Evolutionary conservation across 2,797 vertebrate genomes (phyloP), one percentile per base, ranked within the genome.

Genomic region (Tamandua tetradactyla): DNA sequence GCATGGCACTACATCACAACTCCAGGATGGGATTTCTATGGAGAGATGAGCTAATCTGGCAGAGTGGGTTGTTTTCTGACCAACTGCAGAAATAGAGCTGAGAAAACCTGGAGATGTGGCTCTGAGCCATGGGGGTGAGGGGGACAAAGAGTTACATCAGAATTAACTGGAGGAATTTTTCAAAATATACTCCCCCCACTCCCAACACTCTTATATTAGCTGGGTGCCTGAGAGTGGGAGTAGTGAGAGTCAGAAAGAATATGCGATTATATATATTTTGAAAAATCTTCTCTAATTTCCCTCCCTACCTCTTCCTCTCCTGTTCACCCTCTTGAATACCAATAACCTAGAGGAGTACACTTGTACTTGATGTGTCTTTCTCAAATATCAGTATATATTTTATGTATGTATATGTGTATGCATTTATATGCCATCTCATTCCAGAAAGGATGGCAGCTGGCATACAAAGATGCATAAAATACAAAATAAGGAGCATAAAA

Each of bases 391-490:
- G 78, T 52, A 61, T 89, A 62, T 83, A 94, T 89, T 94, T 91
- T 91, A 81, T 93, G 62, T 91, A 78, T 95, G 91, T 42, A 62
- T 92, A 44, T 91, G 89, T 78, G 37, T 86, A 89, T 83, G 52
- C 44, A 94, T 93, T 90, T 96, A 76, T 95, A 95, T 94, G 68
- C 66, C 76, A 85, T 79, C 68, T 91, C 72, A 68, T 89, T 95
- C 87, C 78, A 95, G 84, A 95, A 93, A 95, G 62, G 72, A 62
- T 93, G 35, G 69, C 96, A 96, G 96, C 94, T 97, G 94, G 95
- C 42, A 87, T 92, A 90, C 35, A 96, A 85, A 47, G 81, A 95
- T 91, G 68, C 23, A 83, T 88, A 76, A 96, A 96, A 94, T 91
- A 94, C 52, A 55, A 81, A 83, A 89, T 89, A 86, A 30, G 20